Evolutionary conservation across 1,140 invertebrate species (phyloP).

Genomic region (Bombus difficillimus): DNA sequence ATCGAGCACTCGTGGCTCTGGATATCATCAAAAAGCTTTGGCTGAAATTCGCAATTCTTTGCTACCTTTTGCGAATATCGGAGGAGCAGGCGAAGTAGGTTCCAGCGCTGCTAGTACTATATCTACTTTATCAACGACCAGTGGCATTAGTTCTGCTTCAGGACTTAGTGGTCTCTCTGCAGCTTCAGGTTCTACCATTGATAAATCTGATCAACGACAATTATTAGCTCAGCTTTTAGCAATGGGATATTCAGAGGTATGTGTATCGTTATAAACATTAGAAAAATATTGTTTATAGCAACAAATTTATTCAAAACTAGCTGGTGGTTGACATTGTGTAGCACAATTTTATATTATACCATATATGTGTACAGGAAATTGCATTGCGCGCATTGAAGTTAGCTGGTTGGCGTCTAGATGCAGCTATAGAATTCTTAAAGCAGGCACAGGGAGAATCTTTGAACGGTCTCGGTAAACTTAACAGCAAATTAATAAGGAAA

Average conservation of each 20-base stretch:
- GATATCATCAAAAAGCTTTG: slow-evolving; percentile 94
- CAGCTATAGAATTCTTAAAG: slow-evolving; percentile 88
- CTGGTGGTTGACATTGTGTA: neutral
- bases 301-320: neutral
- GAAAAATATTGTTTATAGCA: neutral
- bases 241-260: slow-evolving; percentile 88
- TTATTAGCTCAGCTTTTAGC: slow-evolving; percentile 85
- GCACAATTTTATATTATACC: neutral
- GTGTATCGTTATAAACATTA: neutral
- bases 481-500: slow-evolving; percentile 91
- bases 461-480: slow-evolving; percentile 85
- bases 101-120: slow-evolving; percentile 90
- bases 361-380: slow-evolving; percentile 83
- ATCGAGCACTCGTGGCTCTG: slow-evolving; percentile 89
- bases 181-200: slow-evolving; percentile 79
- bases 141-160: slow-evolving; percentile 86
- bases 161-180: slow-evolving; percentile 86
- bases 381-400: slow-evolving; percentile 87
- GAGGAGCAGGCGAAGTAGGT: slow-evolving; percentile 84
- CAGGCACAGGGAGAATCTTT: slow-evolving; percentile 85
- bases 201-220: slow-evolving; percentile 83
- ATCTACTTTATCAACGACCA: slow-evolving; percentile 86
- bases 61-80: slow-evolving; percentile 91
- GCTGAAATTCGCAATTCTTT: slow-evolving; percentile 93
- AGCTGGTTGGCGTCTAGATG: slow-evolving; percentile 87